These are phyloP conservation scores for Dissostichus mawsoni DNA, from an alignment of 2,113 vertebrate species.

Conservation along the genomic window DNA sequence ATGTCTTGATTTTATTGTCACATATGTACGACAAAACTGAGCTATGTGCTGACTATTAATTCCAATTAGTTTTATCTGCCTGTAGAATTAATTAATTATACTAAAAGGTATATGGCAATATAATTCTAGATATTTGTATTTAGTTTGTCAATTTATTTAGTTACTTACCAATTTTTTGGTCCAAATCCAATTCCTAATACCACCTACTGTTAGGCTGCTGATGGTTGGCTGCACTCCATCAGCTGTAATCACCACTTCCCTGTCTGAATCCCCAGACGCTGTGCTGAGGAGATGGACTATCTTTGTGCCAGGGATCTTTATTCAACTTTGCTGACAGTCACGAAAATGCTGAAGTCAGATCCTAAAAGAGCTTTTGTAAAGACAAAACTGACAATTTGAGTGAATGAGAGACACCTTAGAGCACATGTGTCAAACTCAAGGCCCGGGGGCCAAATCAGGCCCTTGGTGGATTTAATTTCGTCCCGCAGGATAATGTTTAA, in stretches of 20 bases:
- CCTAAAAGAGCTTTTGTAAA: conserved; percentile 11
- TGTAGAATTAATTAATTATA: not conserved
- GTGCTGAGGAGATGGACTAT: conserved; percentile 14
- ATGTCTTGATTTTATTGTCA: not conserved
- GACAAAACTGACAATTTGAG: not conserved
- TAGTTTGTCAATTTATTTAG: not conserved
- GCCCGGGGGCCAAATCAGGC: no score
- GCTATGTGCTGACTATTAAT: no score
- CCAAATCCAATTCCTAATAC: conserved; percentile 13
- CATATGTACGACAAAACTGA: not conserved
- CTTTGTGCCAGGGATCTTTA: conserved; percentile 34
- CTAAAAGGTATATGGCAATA: not conserved
- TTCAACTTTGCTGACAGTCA: conserved; percentile 33
- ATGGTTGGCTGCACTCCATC: conserved; percentile 29
- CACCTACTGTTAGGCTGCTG: not conserved
- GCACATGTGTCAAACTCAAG: no score
- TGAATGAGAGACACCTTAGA: not conserved
- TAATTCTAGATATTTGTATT: not conserved
- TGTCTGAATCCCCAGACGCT: conserved; percentile 27
- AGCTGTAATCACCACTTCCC: conserved; percentile 32
- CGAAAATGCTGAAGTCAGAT: conserved; percentile 15
- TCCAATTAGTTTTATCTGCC: not conserved
- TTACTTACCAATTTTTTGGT: not conserved
- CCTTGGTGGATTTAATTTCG: no score
- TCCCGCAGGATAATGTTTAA: no score